Conservation (phyloP, 2,113 vertebrate species). For the Saccopteryx bilineata region DNA sequence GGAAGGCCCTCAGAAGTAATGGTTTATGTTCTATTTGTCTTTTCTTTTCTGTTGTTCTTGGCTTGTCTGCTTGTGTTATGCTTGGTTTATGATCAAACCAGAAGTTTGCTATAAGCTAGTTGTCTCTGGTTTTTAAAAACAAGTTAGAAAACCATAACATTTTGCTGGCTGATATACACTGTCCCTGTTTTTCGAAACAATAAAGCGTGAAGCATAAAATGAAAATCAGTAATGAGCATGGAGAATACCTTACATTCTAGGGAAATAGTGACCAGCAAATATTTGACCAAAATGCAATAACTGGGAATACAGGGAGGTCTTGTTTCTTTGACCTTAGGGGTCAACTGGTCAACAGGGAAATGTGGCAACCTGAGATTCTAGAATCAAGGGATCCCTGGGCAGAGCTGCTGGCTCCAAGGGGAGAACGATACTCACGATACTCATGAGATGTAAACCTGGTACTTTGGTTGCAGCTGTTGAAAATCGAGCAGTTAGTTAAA, state of each 20-base stretch:
- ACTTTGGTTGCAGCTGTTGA: neutral
- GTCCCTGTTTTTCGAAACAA: neutral
- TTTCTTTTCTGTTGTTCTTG: slow-evolving; percentile 45
- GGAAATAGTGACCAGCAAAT: neutral
- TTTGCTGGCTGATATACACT: neutral
- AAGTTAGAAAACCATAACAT: slow-evolving; percentile 25
- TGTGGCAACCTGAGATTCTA: neutral
- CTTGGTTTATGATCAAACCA: neutral
- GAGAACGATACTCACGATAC: neutral
- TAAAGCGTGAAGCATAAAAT: neutral
- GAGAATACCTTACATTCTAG: neutral
- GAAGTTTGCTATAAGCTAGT: neutral
- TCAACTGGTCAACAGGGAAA: neutral
- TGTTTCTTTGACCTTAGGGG: neutral
- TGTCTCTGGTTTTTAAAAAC: slow-evolving; percentile 38
- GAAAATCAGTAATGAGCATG: neutral
- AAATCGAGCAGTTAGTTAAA: neutral
- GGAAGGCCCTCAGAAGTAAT: neutral
- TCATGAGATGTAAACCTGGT: neutral
- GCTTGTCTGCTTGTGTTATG: neutral
- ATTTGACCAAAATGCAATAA: neutral
- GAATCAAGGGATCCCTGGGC: neutral
- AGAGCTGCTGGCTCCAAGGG: neutral
- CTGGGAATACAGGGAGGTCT: neutral
- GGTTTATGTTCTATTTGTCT: neutral